These are phyloP conservation scores for Centropristis striata DNA, from an alignment of 2,113 vertebrate species.

Conservation along the genomic window DNA sequence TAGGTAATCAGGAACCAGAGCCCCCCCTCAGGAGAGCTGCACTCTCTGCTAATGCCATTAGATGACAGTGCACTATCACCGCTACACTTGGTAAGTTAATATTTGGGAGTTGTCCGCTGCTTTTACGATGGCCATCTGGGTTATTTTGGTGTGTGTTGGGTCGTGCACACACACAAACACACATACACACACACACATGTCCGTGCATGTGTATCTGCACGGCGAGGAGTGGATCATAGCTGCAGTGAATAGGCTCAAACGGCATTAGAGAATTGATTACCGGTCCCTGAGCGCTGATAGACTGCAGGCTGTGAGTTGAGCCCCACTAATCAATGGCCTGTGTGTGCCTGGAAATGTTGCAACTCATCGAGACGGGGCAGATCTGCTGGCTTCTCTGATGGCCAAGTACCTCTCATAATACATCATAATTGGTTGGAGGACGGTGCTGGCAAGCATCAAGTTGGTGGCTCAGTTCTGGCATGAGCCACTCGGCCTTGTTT, in stretches of 20 bases:
- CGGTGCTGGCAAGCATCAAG: constrained; percentile 60
- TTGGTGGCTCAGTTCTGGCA: constrained; percentile 57
- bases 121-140: constrained; percentile 72
- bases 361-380: constrained; percentile 65
- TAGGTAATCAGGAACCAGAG: constrained; percentile 80
- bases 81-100: constrained; percentile 76
- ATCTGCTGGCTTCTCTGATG: constrained; percentile 59
- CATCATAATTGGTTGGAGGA: constrained; percentile 63
- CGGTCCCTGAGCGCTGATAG: constrained; percentile 81
- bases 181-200: constrained; percentile 17
- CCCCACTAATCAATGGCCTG: constrained; percentile 80
- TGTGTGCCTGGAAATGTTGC: constrained; percentile 78
- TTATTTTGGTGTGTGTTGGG: constrained; percentile 29
- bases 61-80: constrained; percentile 64
- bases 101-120: constrained; percentile 68
- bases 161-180: constrained; percentile 16
- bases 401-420: constrained; percentile 59
- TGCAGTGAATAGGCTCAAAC: constrained; percentile 76
- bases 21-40: constrained; percentile 71
- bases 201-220: neutral
- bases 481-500: constrained; percentile 13
- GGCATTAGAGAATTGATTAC: constrained; percentile 87
- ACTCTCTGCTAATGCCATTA: constrained; percentile 82
- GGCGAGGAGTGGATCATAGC: constrained; percentile 57
- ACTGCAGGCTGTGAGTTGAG: constrained; percentile 75